phyloP scores from a whole-genome alignment of 2,797 vertebrate species.

The Sebastes matsubarae region DNA sequence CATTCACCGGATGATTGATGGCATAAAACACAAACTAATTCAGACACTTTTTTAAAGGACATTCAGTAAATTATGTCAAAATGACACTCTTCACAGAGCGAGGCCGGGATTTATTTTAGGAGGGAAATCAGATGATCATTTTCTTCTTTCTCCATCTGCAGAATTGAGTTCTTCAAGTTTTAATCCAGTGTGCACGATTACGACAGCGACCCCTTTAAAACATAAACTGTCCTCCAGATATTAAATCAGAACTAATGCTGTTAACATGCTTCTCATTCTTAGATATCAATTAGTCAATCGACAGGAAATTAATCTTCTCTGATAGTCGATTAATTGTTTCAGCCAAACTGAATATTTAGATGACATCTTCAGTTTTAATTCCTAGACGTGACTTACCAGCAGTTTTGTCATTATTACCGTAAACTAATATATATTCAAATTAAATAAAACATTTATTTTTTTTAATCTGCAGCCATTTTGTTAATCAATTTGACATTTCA shows the following conservation, averaged over 20 bases:
- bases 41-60: slow-evolving; percentile 12
- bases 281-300: neutral
- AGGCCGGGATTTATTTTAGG: neutral
- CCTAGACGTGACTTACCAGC: too few relatives aligned
- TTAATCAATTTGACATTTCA: too few relatives aligned
- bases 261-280: neutral
- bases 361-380: too few relatives aligned
- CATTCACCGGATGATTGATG: slow-evolving; percentile 48
- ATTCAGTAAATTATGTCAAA: slow-evolving; percentile 30
- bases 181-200: neutral
- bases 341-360: too few relatives aligned
- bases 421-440: too few relatives aligned
- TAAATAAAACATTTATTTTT: too few relatives aligned
- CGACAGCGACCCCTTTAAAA: neutral
- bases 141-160: neutral
- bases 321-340: too few relatives aligned
- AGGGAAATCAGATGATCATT: neutral
- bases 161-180: neutral
- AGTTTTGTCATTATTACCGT: too few relatives aligned
- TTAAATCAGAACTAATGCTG: neutral
- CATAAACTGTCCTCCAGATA: neutral
- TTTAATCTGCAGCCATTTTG: too few relatives aligned
- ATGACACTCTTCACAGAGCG: neutral
- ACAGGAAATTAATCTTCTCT: neutral
- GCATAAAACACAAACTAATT: slow-evolving; percentile 30